Evolutionary conservation across 2,797 vertebrate species (phyloP), one percentile per base, ranked within the genome.

Genomic region (Falco berigora): DNA sequence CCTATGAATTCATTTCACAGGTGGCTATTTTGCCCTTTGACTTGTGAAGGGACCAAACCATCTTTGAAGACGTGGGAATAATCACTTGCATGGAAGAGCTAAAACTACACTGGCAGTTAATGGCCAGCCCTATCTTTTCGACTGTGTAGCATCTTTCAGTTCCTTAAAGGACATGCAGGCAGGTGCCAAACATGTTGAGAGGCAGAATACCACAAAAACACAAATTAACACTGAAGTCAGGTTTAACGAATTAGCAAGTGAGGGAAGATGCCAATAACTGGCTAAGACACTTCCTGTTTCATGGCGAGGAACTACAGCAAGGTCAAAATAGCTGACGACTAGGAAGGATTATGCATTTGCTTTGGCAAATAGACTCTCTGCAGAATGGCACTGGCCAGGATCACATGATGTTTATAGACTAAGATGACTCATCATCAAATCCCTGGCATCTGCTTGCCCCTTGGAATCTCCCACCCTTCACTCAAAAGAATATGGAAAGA

Each of bases 21-120:
- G 74, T 74, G 47, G 61, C 28, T 85, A 36, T 71, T 92, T 79
- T 87, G 68, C 74, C 71, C 84, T 91, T 92, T 91, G 72, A 87
- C 84, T 74, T 59, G 46, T 56, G n/a, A 90, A 92, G 14, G n/a
- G 40, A 76, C 56, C 4, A 12, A 79, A 91, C 82, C 5, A 55
- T 79, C 81, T 89, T 77, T 89, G 92, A 92, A 94, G 80, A 73
- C 52, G 53, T 32, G 28, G 84, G 44, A 94, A 92, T 71, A 88
- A 87, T 67, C 63, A 75, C 47, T 82, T 59, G 20, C 55, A 73
- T 42, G 52, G 90, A 94, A 79, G 47, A 92, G 59, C 83, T 92
- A 78, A 94, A 93, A 78, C 58, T 72, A 38, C 66, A 69, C 3
- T 27, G 27, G 44, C 67, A 81, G 83, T 55, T 79, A 89, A 42